These are phyloP conservation scores for Drosophila robusta DNA, from an alignment of 2,888 invertebrate genomes.

Conservation along the genomic window DNA sequence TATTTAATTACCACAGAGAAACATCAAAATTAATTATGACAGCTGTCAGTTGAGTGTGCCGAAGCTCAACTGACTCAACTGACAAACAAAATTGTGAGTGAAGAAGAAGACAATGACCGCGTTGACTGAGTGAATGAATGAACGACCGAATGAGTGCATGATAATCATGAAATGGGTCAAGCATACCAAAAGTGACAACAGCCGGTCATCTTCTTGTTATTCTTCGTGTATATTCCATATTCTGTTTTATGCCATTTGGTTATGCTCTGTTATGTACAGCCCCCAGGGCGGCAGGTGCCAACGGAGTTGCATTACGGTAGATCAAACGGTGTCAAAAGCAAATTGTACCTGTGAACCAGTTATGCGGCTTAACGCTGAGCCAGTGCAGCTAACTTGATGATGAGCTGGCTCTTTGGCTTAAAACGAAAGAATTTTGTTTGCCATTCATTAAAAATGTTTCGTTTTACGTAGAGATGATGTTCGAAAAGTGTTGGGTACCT, in stretches of 20 bases:
- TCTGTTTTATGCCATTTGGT: constrained; percentile 16
- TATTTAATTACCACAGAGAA: constrained; percentile 83
- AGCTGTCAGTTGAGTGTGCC: constrained; percentile 84
- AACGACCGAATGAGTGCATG: constrained; percentile 48
- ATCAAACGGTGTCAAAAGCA: constrained; percentile 47
- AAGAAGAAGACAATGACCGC: constrained; percentile 49
- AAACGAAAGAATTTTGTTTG: background rate
- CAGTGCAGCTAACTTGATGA: constrained; percentile 18
- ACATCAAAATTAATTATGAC: constrained; percentile 85
- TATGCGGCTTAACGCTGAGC: background rate
- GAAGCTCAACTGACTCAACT: constrained; percentile 52
- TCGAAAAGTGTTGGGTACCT: too few species aligned
- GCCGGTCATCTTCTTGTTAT: constrained; percentile 22
- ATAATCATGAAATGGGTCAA: constrained; percentile 75
- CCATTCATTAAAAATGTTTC: background rate
- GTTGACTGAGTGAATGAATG: constrained; percentile 32
- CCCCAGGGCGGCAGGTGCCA: constrained; percentile 32
- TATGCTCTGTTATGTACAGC: constrained; percentile 21
- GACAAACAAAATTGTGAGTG: constrained; percentile 33
- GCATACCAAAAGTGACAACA: constrained; percentile 71
- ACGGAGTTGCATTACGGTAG: constrained; percentile 49
- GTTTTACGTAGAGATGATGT: too few species aligned
- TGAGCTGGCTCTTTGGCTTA: background rate
- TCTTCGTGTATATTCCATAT: constrained; percentile 9
- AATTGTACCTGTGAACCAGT: constrained; percentile 13